A percentile compares a stretch with the other conserved stretches of the same genome.
Conservation (phyloP, 30 jellyfish, hydroid and myxozoan species). For the Aurelia aurita region DNA sequence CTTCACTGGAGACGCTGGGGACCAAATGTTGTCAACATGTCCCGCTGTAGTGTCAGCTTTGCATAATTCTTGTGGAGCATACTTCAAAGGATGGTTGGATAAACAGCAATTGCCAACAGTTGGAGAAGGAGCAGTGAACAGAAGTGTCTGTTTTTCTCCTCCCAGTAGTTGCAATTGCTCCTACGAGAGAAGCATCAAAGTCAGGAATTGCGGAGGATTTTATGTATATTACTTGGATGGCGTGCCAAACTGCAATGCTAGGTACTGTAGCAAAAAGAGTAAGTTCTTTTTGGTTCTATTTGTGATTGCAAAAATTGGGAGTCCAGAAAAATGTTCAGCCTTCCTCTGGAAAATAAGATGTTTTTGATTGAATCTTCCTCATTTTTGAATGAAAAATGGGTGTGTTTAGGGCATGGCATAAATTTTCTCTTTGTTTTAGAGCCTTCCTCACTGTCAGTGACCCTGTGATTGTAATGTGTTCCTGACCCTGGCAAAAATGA, state of each 20-base stretch:
- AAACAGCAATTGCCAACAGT: constrained; percentile 21
- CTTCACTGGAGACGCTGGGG: constrained; percentile 53
- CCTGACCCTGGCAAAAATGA: too few relatives aligned
- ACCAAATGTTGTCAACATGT: constrained; percentile 22
- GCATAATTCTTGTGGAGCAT: constrained; percentile 42
- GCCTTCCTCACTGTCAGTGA: too few relatives aligned
- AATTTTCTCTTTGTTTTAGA: too few relatives aligned
- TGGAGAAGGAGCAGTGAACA: constrained; percentile 19
- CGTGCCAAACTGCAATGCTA: constrained; percentile 37
- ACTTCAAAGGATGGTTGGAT: constrained; percentile 58
- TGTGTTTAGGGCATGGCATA: too few relatives aligned
- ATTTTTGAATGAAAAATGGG: too few relatives aligned
- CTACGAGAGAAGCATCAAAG: neutral
- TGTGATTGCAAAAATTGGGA: too few relatives aligned
- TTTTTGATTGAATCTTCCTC: too few relatives aligned
- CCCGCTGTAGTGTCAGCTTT: constrained; percentile 1
- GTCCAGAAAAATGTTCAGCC: too few relatives aligned
- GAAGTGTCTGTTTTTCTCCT: constrained; percentile 53
- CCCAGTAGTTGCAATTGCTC: constrained; percentile 41
- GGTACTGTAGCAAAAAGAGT: constrained; percentile 68
- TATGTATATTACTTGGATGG: constrained; percentile 48
- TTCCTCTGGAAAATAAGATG: too few relatives aligned
- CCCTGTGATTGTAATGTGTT: too few relatives aligned
- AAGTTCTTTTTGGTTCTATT: neutral
- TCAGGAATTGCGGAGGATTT: constrained; percentile 56